These are phyloP conservation scores for Rhingia rostrata DNA, from an alignment of 2,888 invertebrate species.

Conservation along the genomic window DNA sequence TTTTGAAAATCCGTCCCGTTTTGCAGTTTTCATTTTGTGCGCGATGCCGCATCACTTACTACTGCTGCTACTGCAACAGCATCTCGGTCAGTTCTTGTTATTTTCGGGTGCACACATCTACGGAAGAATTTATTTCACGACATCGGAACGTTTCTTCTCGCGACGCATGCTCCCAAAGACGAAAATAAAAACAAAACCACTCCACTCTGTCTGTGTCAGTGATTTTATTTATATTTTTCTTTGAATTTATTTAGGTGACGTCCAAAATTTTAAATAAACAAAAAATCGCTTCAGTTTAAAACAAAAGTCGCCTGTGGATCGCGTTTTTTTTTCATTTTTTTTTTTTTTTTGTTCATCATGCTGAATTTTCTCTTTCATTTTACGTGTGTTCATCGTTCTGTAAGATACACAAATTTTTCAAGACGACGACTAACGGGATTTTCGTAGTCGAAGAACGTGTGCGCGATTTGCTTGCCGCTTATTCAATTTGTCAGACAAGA, in stretches of 20 bases:
- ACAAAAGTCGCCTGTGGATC: constrained; percentile 52
- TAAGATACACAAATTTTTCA: constrained; percentile 37
- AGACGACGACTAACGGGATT: constrained; percentile 31
- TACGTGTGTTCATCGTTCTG: constrained; percentile 61
- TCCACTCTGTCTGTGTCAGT: constrained; percentile 66
- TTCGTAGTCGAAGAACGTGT: constrained; percentile 30
- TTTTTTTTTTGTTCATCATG: too few relatives aligned
- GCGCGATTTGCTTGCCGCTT: constrained; percentile 47
- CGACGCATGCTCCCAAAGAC: constrained; percentile 59
- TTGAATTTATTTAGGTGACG: constrained; percentile 72
- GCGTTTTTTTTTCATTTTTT: constrained; percentile 52
- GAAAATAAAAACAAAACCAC: constrained; percentile 20
- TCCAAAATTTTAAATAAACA: constrained; percentile 64
- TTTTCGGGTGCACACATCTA: constrained; percentile 44
- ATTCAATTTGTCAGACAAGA: constrained; percentile 56
- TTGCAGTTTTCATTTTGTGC: constrained; percentile 37
- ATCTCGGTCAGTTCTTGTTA: constrained; percentile 55
- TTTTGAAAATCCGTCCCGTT: constrained; percentile 39
- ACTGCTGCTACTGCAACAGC: constrained; percentile 15
- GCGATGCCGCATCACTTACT: constrained; percentile 9
- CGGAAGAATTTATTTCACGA: constrained; percentile 8
- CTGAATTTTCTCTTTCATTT: constrained; percentile 55
- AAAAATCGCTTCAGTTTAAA: constrained; percentile 22
- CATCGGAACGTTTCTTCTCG: constrained; percentile 26
- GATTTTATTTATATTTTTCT: constrained; percentile 69